Evolutionary conservation across 2,888 invertebrate genomes (phyloP), one percentile per base, ranked within the genome.

Genomic region (Tinea trinotella): DNA sequence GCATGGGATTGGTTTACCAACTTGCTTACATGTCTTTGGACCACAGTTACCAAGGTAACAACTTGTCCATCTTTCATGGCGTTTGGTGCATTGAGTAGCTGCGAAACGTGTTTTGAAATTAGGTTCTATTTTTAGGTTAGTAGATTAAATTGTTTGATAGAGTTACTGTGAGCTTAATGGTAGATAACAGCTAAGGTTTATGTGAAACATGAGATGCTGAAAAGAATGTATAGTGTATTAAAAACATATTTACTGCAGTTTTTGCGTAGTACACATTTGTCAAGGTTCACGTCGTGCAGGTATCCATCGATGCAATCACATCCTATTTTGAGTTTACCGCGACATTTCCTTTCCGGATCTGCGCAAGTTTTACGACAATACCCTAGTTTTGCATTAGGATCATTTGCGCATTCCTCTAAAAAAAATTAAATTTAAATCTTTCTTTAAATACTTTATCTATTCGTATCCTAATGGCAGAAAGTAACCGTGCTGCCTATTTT

Each of bases 301-400:
- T 48, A 56, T 36, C 56, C 56, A 3, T 48, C 19, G 18, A 36
- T 56, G 22, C 56, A 56, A 40, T 56, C 56, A 24, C 56, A 53
- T 15, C 53, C 56, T 24, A 9, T 24, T 24, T 24, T 24, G 24
- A 6, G 5, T 24, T 24, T 53, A 19, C 15, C 52, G 20, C n/a
- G n/a, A n/a, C n/a, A n/a, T n/a, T n/a, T n/a, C n/a, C n/a, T n/a
- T n/a, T n/a, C n/a, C n/a, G n/a, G n/a, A n/a, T 35, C 55, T 7
- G 57, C 56, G 24, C 57, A 56, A n/a, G 56, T 17, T 10, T 53
- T 34, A n/a, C 10, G 36, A 36, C 36, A 36, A n/a, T 56, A 54
- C n/a, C 49, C 56, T 55, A 56, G 56, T 7, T 53, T 30, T 1
- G 57, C 57, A 18, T 58, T 58, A 12, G 56, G 57, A 46, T 58